Evolutionary conservation across 2,888 invertebrate genomes (phyloP).

Genomic region (Chloroclysta siterata): DNA sequence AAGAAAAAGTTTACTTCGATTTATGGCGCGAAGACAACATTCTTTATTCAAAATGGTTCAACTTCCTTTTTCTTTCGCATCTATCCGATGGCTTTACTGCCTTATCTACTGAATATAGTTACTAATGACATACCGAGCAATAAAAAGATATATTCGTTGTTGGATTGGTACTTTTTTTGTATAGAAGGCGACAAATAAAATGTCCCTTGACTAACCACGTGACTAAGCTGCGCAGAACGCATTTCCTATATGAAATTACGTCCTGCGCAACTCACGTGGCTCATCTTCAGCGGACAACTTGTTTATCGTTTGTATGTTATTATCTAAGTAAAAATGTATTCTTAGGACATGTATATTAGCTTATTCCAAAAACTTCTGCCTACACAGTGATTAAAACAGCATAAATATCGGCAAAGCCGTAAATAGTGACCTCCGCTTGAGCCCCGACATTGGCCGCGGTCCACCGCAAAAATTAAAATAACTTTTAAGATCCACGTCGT

Average conservation of each 20-base stretch:
- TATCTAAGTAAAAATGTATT: too few species aligned
- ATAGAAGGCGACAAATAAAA: neutral
- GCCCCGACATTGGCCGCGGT: slow-evolving; percentile 53
- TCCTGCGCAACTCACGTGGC: too few species aligned
- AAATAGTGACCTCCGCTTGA: slow-evolving; percentile 42
- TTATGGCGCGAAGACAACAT: slow-evolving; percentile 25
- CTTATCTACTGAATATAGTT: neutral
- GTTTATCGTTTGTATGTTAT: too few species aligned
- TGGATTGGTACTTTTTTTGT: neutral
- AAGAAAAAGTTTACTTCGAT: slow-evolving; percentile 18
- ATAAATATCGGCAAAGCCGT: slow-evolving; percentile 27
- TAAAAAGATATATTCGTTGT: neutral
- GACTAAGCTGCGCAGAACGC: too few species aligned
- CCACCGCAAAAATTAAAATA: slow-evolving; percentile 74
- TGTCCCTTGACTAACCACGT: too few species aligned
- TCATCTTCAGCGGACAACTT: too few species aligned
- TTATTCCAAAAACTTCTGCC: slow-evolving; percentile 1
- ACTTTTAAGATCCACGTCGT: slow-evolving; percentile 58
- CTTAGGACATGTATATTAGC: too few species aligned
- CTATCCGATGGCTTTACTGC: slow-evolving; percentile 8
- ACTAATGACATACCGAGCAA: neutral
- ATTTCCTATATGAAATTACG: too few species aligned
- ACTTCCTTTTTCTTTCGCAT: slow-evolving; percentile 11
- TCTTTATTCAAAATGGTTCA: slow-evolving; percentile 21
- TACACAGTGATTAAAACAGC: slow-evolving; percentile 42